Evolutionary conservation across 1,140 invertebrate genomes (phyloP).

Genomic region (Neodiprion fabricii): DNA sequence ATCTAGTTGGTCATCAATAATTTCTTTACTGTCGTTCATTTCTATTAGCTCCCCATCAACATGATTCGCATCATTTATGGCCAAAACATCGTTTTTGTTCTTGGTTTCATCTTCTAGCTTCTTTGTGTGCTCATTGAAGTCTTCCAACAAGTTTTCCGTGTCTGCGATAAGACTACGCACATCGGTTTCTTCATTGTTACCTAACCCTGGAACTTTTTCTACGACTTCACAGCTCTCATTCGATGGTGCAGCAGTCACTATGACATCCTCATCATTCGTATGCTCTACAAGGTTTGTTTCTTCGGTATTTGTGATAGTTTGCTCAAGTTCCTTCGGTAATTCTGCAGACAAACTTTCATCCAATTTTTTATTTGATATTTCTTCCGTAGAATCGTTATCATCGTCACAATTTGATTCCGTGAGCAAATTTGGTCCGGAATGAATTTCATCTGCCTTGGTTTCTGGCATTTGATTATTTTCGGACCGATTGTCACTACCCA

Average conservation of each 20-base stretch:
- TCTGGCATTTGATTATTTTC: too few species aligned
- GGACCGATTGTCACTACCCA: too few species aligned
- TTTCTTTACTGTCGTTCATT: slow-evolving; percentile 4
- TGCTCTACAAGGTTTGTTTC: slow-evolving; percentile 6
- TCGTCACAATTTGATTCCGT: slow-evolving; percentile 8
- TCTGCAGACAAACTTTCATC: neutral
- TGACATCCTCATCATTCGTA: neutral
- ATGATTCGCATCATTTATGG: neutral
- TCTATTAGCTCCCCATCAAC: neutral
- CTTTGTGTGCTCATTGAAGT: neutral
- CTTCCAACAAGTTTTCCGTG: neutral
- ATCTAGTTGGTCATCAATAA: neutral
- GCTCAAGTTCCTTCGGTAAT: neutral
- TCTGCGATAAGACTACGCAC: neutral
- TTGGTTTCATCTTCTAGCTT: neutral
- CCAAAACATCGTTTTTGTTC: too few species aligned
- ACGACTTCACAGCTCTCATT: too few species aligned
- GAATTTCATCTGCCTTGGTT: too few species aligned
- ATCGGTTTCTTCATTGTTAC: neutral
- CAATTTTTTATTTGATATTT: slow-evolving; percentile 13
- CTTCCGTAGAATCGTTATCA: slow-evolving; percentile 7
- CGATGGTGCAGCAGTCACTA: neutral
- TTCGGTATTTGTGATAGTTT: neutral
- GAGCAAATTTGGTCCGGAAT: neutral
- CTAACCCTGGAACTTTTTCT: neutral